Base-by-base conservation (phyloP, 2,797 vertebrate species). In the Argyrosomus regius region DNA sequence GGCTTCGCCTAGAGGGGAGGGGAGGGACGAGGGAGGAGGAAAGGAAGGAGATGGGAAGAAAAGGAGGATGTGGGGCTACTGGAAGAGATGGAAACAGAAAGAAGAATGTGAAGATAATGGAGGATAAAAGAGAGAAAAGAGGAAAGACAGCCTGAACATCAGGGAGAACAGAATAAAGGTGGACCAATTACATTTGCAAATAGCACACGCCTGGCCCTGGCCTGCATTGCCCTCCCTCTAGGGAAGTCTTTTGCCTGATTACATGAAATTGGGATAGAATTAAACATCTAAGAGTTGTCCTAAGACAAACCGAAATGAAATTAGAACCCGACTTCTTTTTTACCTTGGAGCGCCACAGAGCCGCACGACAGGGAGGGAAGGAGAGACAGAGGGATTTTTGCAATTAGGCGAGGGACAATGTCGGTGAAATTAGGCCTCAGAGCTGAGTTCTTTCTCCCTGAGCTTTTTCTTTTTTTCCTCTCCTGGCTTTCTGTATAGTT, bases 231-330 rank as follows among this genome's bases (percentile, higher is more conserved):
- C 94, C 95, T 96, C 96, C 97, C 97, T 97, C 96, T 95, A 95
- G 98, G 98, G 97, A 97, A 96, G 96, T 92, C 96, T 96, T 96
- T 85, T 49, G 91, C 94, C 97, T 98, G 98, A 98, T 98, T 97
- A 98, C 97, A 97, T 96, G 96, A 96, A 98, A 98, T 97, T 96
- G 96, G 97, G 97, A 97, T 97, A 96, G 97, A 98, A 98, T 99
- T 98, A 98, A 99, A 98, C 96, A 98, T 97, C 96, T 97, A 96
- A 96, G 96, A 96, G 94, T 96, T 97, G 97, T 97, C 93, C 97
- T 96, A 95, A 95, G 95, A 96, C 97, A 97, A 97, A 97, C 95
- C 88, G 85, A 96, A 96, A 97, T 96, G 96, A 97, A 98, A 98
- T 98, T 97, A 98, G 97, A 95, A 89, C 81, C 95, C 93, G 90